Evolutionary conservation across 2,888 invertebrate species (phyloP), one percentile per base, ranked within the genome.

Genomic region (Synergus laeviventris): DNA sequence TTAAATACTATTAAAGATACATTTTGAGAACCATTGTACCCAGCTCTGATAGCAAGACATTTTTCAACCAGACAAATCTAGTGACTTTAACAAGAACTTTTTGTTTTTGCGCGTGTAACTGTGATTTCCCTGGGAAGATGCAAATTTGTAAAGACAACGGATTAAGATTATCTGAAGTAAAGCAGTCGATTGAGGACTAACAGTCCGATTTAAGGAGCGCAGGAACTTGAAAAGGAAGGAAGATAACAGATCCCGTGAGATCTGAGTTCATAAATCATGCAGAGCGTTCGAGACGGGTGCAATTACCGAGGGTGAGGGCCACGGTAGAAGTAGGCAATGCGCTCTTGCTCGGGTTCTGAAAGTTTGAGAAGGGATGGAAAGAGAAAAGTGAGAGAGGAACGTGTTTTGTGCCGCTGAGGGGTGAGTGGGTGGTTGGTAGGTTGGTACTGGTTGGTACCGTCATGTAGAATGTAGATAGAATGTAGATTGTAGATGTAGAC

Each of bases 241-340:
- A 49, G 49, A 64, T 64, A 64, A 64, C 64, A 64, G 42, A 70
- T 70, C 70, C 70, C 70, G 70, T 49, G 70, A 80, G 78, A 78
- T 79, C 75, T 56, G 73, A 49, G 77, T 73, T 81, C 49, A 80
- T 85, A 84, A 86, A 86, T 86, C 82, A 85, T 86, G 82, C 85
- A 84, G 77, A 70, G 77, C 78, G 76, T 84, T 79, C 78, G 79
- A 82, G 81, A 78, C 81, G 81, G 79, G 82, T 87, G 86, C 86
- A 83, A 87, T 86, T 87, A 86, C 86, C 82, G 85, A 81, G 84
- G 83, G 81, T 80, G 80, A 82, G 76, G 76, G 82, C 42, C 31
- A 31, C 81, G 81, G 74, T 73, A 74, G 76, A 66, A 79, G 74
- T 75, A 31, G 75, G 77, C 80, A 74, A 56, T 61, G 39, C 12